Evolutionary conservation across 1,140 invertebrate genomes (phyloP), one percentile per base, ranked within the genome.

Genomic region (Papilio polyxenes): DNA sequence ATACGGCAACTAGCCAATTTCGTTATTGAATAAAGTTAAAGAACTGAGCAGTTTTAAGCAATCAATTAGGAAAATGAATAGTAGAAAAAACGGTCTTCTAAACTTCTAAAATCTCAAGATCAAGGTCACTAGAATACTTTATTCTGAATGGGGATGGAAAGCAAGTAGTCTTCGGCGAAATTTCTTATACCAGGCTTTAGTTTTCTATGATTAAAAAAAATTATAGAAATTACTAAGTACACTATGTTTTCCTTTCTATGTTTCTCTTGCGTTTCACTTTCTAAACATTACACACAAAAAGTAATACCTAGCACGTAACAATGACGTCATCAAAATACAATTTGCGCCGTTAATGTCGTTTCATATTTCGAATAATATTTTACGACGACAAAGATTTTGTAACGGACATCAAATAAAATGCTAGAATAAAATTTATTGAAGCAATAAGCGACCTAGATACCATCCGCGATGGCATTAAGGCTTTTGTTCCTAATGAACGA

Each of bases 281-380:
- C n/a, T 6, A 15, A 37, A 2, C 8, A 72, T 13, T 3, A 37
- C 1, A 72, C 13, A 72, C 11, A 72, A 72, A 72, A 37, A 7
- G 10, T 69, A 69, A 37, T 15, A 15, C 65, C 9, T 72, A 8
- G 56, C 51, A 53, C 31, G 13, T 37, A 72, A 72, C 23, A 37
- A 72, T 40, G 65, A 72, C 65, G 65, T 72, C 65, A 72, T 72
- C 65, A 72, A 10, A 72, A 72, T 72, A 72, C 65, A 72, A 40
- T 72, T 72, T 72, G 31, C 65, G 65, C 11, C 65, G 65, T 72
- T 72, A 72, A 65, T 65, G 20, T 65, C 20, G 7, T 65, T 65
- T 65, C 11, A 31, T 65, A 65, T 65, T 65, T 65, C 62, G 20
- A 31, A 65, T 65, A 65, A 65, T 11, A 11, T 65, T 65, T 23